A percentile compares a stretch with the other conserved stretches of the same genome.
These are phyloP conservation scores for Drosophila monieri DNA, from an alignment of 2,888 invertebrate species.

Conservation along the genomic window DNA sequence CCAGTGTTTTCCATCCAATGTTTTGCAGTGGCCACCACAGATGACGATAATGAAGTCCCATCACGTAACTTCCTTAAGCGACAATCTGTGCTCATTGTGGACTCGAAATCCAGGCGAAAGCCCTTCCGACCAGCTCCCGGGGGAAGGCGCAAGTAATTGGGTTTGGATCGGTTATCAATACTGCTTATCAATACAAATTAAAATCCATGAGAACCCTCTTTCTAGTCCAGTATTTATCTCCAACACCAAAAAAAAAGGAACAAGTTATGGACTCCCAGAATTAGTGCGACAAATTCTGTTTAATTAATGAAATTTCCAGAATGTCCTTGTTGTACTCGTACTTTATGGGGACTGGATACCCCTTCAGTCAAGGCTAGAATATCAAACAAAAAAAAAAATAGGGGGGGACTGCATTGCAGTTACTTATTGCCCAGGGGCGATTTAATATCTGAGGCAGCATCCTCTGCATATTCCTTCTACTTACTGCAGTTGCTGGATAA, in stretches of 20 bases:
- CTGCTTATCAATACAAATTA: slow-evolving; percentile 1
- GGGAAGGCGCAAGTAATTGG: slow-evolving; percentile 62
- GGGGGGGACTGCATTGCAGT: slow-evolving; percentile 12
- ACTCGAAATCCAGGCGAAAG: slow-evolving; percentile 92
- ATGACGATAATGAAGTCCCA: slow-evolving; percentile 93
- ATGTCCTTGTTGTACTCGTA: not conserved
- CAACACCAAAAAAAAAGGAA: not conserved
- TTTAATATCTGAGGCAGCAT: slow-evolving; percentile 63
- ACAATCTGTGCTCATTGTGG: slow-evolving; percentile 92
- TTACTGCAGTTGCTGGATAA: slow-evolving; percentile 58
- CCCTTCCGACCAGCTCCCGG: slow-evolving; percentile 85
- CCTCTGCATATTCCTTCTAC: slow-evolving; percentile 36
- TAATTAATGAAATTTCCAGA: slow-evolving; percentile 27
- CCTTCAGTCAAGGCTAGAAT: slow-evolving; percentile 22
- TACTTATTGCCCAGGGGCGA: slow-evolving; percentile 50
- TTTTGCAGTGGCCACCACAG: slow-evolving; percentile 85
- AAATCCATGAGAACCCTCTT: not conserved
- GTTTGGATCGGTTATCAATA: not conserved
- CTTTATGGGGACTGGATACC: slow-evolving; percentile 5
- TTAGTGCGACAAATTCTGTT: slow-evolving; percentile 7
- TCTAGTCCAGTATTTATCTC: not conserved
- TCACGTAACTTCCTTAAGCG: slow-evolving; percentile 91
- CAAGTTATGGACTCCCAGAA: not conserved
- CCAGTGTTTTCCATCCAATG: not conserved
- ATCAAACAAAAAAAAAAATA: not conserved